Conservation (phyloP, 2,888 invertebrate genomes). For the Orchesella flavescens region DNA sequence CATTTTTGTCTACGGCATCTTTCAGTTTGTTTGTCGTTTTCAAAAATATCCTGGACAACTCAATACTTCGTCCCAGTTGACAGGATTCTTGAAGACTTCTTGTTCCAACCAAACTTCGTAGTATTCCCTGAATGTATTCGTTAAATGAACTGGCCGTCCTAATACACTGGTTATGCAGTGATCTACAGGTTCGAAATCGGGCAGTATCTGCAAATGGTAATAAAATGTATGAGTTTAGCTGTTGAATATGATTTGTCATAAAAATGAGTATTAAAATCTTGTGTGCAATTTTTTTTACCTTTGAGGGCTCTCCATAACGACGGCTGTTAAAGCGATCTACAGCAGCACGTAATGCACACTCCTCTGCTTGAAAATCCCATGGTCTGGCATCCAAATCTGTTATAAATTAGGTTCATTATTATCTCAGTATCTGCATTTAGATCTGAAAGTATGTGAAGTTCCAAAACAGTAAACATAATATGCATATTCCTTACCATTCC, state of each 20-base stretch:
- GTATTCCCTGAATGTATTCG: conserved; percentile 92
- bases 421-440: no score
- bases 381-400: conserved; percentile 94
- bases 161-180: conserved; percentile 88
- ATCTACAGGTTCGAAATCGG: conserved; percentile 81
- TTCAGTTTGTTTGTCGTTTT: conserved; percentile 16
- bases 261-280: neutral
- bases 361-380: conserved; percentile 98
- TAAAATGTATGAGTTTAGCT: neutral
- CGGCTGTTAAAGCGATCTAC: conserved; percentile 97
- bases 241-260: neutral
- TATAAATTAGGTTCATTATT: no score
- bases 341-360: conserved; percentile 92
- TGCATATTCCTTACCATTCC: conserved; percentile 84
- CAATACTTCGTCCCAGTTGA: conserved; percentile 78
- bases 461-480: no score
- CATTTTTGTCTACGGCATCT: conserved; percentile 2
- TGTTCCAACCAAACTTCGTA: conserved; percentile 97
- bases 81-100: conserved; percentile 90
- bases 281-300: conserved; percentile 57
- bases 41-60: conserved; percentile 54
- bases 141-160: conserved; percentile 85
- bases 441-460: no score
- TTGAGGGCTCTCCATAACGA: conserved; percentile 81
- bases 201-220: conserved; percentile 70